Conservation (phyloP, 2,797 vertebrate genomes). For the Rhinatrema bivittatum region DNA sequence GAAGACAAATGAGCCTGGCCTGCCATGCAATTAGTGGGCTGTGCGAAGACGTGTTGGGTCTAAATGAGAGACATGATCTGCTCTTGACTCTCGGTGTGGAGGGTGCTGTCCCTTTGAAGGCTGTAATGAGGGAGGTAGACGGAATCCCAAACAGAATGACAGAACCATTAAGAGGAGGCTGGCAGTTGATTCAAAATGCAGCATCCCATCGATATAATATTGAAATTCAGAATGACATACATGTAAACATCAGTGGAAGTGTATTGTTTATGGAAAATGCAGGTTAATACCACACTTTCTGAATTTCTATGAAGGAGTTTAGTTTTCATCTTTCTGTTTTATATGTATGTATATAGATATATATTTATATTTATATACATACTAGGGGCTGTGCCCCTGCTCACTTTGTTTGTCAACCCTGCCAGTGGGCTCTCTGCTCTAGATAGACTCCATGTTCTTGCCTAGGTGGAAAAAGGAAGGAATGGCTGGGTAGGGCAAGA, state of each 20-base stretch:
- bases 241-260: background rate
- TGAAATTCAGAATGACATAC: background rate
- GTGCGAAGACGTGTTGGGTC: constrained; percentile 76
- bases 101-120: constrained; percentile 73
- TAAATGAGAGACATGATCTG: constrained; percentile 89
- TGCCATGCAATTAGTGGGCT: constrained; percentile 76
- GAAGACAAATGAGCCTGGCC: constrained; percentile 80
- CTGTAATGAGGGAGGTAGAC: constrained; percentile 73
- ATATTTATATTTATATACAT: too few species aligned
- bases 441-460: too few species aligned
- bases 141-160: constrained; percentile 59
- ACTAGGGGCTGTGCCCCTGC: too few species aligned
- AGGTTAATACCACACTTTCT: too few species aligned
- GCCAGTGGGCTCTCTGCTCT: too few species aligned
- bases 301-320: too few species aligned
- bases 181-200: constrained; percentile 26
- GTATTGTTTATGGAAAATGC: background rate
- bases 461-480: too few species aligned
- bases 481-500: too few species aligned
- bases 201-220: background rate
- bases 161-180: constrained; percentile 51
- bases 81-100: constrained; percentile 76
- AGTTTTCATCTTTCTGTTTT: too few species aligned
- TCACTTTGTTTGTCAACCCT: too few species aligned
- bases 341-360: too few species aligned